phyloP scores from a whole-genome alignment of 2,113 vertebrate genomes.

The Phoxinus phoxinus region DNA sequence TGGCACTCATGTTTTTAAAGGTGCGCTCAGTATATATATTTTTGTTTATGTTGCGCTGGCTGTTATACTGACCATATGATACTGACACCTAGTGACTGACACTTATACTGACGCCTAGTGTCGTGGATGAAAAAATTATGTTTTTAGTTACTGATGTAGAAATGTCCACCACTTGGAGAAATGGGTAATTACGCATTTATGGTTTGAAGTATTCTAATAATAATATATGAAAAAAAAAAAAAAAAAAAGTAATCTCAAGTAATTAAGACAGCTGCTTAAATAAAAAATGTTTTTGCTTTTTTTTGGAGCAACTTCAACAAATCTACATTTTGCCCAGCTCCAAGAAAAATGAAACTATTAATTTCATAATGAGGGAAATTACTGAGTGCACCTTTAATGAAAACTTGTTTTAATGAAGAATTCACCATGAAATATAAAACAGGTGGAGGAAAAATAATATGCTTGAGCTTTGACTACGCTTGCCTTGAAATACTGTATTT shows the following conservation, averaged over 20 bases:
- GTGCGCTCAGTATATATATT: background rate
- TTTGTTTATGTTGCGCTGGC: background rate
- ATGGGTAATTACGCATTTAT: too few relatives aligned
- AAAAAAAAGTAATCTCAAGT: too few relatives aligned
- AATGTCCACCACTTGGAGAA: background rate
- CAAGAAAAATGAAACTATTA: background rate
- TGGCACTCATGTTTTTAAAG: background rate
- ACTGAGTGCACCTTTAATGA: slow-evolving; percentile 17
- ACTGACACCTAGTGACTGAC: background rate
- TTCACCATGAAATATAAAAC: background rate
- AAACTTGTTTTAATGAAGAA: background rate
- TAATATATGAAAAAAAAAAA: too few relatives aligned
- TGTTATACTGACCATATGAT: too few relatives aligned
- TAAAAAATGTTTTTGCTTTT: background rate
- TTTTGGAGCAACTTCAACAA: background rate
- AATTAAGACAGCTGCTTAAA: too few relatives aligned
- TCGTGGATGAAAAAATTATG: background rate
- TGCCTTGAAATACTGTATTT: slow-evolving; percentile 24
- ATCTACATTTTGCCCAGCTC: background rate
- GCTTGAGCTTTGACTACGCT: background rate
- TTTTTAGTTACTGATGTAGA: background rate
- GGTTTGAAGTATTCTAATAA: too few relatives aligned
- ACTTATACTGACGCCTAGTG: background rate
- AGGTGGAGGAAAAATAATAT: background rate
- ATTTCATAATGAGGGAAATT: background rate